Evolutionary conservation across 2,888 invertebrate genomes (phyloP).

Genomic region (Eupithecia inturbata): DNA sequence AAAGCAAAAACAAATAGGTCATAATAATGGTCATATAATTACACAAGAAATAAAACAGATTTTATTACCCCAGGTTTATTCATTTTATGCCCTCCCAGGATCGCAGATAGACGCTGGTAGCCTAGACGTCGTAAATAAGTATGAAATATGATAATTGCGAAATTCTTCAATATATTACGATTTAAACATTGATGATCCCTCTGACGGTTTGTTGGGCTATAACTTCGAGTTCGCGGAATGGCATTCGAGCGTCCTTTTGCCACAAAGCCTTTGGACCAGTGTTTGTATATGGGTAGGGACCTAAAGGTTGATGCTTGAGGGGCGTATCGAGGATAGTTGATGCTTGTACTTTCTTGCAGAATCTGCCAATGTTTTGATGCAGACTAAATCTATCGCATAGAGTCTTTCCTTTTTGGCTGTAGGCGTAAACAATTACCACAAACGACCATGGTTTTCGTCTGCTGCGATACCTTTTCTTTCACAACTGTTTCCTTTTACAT

Average conservation of each 20-base stretch:
- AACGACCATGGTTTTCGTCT: not conserved
- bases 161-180: conserved; percentile 84
- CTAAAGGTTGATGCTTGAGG: not conserved
- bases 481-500: not conserved
- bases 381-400: not conserved
- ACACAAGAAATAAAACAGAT: conserved; percentile 75
- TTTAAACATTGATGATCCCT: conserved; percentile 82
- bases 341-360: conserved; percentile 46
- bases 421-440: not conserved
- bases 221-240: conserved; percentile 77
- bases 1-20: conserved; percentile 51
- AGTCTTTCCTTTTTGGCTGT: not conserved
- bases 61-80: conserved; percentile 73
- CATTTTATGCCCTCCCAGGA: conserved; percentile 76
- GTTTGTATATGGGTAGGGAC: not conserved
- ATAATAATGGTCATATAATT: conserved; percentile 57
- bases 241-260: conserved; percentile 26
- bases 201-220: conserved; percentile 81
- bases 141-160: conserved; percentile 84
- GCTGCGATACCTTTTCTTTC: not conserved
- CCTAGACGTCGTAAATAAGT: conserved; percentile 83
- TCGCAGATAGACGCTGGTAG: conserved; percentile 78
- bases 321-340: not conserved
- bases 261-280: conserved; percentile 47
- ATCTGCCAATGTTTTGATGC: not conserved